A percentile compares a stretch with the other conserved stretches of the same genome.
Evolutionary conservation across 2,113 vertebrate species (phyloP).

Genomic region (Oxyura jamaicensis): DNA sequence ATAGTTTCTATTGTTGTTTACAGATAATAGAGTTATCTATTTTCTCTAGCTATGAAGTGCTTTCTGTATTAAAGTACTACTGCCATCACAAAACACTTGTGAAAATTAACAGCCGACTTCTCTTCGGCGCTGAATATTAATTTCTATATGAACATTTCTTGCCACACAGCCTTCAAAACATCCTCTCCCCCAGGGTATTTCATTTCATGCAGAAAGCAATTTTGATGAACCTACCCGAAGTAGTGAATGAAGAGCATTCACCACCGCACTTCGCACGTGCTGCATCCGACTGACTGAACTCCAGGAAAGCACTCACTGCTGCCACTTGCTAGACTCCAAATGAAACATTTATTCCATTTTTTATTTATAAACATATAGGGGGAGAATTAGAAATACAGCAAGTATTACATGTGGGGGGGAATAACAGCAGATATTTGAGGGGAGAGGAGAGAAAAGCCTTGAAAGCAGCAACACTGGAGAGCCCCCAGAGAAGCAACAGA

Average conservation of each 20-base stretch:
- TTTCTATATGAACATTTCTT: slow-evolving; percentile 27
- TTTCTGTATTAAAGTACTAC: slow-evolving; percentile 35
- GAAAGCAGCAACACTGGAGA: neutral
- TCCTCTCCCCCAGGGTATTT: slow-evolving; percentile 22
- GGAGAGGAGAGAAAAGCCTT: neutral
- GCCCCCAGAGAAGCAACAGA: neutral
- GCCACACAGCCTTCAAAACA: slow-evolving; percentile 44
- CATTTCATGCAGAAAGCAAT: slow-evolving; percentile 40
- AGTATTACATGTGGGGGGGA: neutral
- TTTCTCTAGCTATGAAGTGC: slow-evolving; percentile 44
- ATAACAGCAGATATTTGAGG: neutral
- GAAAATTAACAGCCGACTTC: slow-evolving; percentile 55
- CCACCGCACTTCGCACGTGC: neutral
- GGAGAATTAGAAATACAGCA: neutral
- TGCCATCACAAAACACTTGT: slow-evolving; percentile 42
- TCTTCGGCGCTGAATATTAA: slow-evolving; percentile 47
- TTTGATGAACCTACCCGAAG: slow-evolving; percentile 48
- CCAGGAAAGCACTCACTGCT: neutral
- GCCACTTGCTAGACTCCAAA: neutral
- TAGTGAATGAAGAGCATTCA: neutral
- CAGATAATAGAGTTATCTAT: slow-evolving; percentile 57
- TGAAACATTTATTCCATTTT: slow-evolving; percentile 3
- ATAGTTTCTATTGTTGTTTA: slow-evolving; percentile 51
- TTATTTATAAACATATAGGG: neutral
- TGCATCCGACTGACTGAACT: neutral